These are phyloP conservation scores for Macrotus californicus DNA, from an alignment of 2,113 vertebrate species.

Conservation along the genomic window DNA sequence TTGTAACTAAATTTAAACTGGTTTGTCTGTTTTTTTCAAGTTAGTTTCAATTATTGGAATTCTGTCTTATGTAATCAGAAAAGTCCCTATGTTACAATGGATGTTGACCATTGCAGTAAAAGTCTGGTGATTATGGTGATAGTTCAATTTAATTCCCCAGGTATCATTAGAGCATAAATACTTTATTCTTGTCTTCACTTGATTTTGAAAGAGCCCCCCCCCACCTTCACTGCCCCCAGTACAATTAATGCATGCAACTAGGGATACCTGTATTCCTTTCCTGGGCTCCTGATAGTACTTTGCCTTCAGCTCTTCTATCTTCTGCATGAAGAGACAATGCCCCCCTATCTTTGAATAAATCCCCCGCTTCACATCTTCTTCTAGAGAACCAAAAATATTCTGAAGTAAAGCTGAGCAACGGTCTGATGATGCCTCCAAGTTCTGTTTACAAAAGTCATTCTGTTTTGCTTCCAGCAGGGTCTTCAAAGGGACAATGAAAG, in stretches of 20 bases:
- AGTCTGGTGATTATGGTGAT: not conserved
- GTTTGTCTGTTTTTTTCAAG: not conserved
- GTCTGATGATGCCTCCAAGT: slow-evolving; percentile 19
- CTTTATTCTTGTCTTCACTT: not conserved
- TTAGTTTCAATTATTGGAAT: not conserved
- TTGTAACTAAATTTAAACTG: not conserved
- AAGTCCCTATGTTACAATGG: not conserved
- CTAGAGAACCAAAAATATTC: slow-evolving; percentile 49
- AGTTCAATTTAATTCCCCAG: not conserved
- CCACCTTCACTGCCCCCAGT: accelerated
- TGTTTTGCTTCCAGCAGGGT: slow-evolving; percentile 23
- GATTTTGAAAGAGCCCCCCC: not conserved
- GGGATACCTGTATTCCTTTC: slow-evolving; percentile 67
- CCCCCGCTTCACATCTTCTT: slow-evolving; percentile 7
- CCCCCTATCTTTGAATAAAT: slow-evolving; percentile 53
- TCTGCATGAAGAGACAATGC: slow-evolving; percentile 2
- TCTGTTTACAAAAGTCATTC: slow-evolving; percentile 37
- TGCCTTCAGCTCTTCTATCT: slow-evolving; percentile 21
- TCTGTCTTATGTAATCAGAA: not conserved
- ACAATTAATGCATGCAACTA: not conserved
- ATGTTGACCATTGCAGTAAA: not conserved
- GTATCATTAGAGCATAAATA: not conserved
- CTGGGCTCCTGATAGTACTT: slow-evolving; percentile 26
- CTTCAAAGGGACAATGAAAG: slow-evolving; percentile 22
- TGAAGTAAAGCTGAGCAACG: slow-evolving; percentile 39